Percentiles rank a stretch among this genome's conserved stretches.
These are phyloP conservation scores for Alloscopus bannaensis DNA, from an alignment of 2,888 invertebrate species.

Conservation along the genomic window DNA sequence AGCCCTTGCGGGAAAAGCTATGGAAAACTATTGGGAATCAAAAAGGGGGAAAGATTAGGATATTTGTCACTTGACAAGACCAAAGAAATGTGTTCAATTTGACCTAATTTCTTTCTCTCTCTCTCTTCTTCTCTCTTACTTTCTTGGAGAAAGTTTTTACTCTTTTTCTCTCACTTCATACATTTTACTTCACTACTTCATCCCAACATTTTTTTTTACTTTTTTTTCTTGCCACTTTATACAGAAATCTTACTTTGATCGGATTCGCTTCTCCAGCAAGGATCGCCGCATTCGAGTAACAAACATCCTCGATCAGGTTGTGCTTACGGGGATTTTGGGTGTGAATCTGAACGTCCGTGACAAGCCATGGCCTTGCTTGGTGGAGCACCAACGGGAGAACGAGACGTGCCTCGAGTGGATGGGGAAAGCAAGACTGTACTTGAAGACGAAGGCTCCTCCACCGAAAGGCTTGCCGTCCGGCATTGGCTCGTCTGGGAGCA, in stretches of 20 bases:
- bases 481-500: neutral
- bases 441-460: slow-evolving; percentile 75
- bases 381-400: slow-evolving; percentile 79
- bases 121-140: neutral
- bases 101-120: slow-evolving; percentile 43
- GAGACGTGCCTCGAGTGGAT: slow-evolving; percentile 91
- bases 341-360: slow-evolving; percentile 74
- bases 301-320: slow-evolving; percentile 83
- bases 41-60: slow-evolving; percentile 48
- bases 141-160: too few relatives aligned
- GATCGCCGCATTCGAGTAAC: slow-evolving; percentile 85
- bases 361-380: slow-evolving; percentile 73
- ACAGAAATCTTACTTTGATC: slow-evolving; percentile 87
- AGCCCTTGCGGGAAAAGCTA: neutral
- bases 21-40: slow-evolving; percentile 20
- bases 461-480: slow-evolving; percentile 37
- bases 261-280: slow-evolving; percentile 87
- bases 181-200: neutral
- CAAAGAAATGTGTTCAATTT: slow-evolving; percentile 61
- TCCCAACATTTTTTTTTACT: slow-evolving; percentile 38
- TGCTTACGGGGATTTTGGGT: slow-evolving; percentile 82
- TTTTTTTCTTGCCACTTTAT: slow-evolving; percentile 56
- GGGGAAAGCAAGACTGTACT: slow-evolving; percentile 83
- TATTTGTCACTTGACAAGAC: slow-evolving; percentile 60
- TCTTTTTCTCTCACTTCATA: too few relatives aligned